These are phyloP conservation scores for Linepithema humile DNA, from an alignment of 1,140 invertebrate species.

Conservation along the genomic window DNA sequence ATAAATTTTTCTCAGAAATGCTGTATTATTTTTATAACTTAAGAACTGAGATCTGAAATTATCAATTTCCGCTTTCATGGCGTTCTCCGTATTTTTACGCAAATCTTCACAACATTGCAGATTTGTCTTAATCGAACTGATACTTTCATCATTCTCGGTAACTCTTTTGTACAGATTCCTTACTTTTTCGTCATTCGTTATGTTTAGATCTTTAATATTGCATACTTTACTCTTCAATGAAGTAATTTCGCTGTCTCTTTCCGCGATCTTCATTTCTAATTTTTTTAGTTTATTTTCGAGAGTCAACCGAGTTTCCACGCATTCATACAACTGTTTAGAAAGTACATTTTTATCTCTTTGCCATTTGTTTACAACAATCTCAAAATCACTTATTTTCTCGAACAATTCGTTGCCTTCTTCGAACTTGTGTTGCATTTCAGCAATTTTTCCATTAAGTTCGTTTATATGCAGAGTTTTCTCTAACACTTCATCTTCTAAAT, in stretches of 20 bases:
- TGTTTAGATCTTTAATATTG: conserved; percentile 61
- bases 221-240: conserved; percentile 64
- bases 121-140: conserved; percentile 67
- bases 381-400: conserved; percentile 68
- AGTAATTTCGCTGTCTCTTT: conserved; percentile 71
- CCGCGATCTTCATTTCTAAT: conserved; percentile 61
- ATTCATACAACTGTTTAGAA: conserved; percentile 54
- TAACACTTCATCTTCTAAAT: conserved; percentile 67
- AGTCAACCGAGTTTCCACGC: conserved; percentile 58
- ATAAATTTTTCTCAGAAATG: conserved; percentile 64
- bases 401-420: conserved; percentile 54
- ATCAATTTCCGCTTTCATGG: conserved; percentile 66
- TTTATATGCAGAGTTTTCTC: conserved; percentile 59
- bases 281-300: conserved; percentile 71
- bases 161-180: conserved; percentile 71
- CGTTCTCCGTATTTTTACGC: conserved; percentile 68
- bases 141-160: conserved; percentile 58
- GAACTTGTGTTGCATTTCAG: conserved; percentile 57
- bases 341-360: conserved; percentile 66
- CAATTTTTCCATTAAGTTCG: conserved; percentile 65
- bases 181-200: conserved; percentile 60
- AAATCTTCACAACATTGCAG: conserved; percentile 64
- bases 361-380: conserved; percentile 60
- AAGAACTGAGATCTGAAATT: conserved; percentile 66
- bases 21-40: conserved; percentile 70